Conservation (phyloP, 2,888 invertebrate genomes). For the Drymonia ruficornis region DNA sequence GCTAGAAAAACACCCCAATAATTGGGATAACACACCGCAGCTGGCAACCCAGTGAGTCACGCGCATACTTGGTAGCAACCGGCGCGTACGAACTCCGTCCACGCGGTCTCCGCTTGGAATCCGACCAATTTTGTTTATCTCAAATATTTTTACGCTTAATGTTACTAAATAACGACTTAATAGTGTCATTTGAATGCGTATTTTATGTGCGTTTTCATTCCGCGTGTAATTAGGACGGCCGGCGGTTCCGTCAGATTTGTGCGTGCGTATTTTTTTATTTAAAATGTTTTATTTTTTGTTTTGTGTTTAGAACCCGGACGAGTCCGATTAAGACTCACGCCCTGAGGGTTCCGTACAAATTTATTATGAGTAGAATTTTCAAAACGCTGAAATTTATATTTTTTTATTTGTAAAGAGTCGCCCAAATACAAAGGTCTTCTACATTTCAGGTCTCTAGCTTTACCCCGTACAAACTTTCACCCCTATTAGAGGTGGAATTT, state of each 20-base stretch:
- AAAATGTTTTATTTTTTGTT: too few relatives aligned
- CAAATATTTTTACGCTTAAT: constrained; percentile 2
- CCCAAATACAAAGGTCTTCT: too few relatives aligned
- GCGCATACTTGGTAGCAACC: neutral
- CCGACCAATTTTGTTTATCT: constrained; percentile 2
- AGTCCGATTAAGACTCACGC: too few relatives aligned
- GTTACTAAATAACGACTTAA: neutral
- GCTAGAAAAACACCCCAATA: neutral
- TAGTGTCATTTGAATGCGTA: neutral
- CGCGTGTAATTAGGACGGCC: neutral
- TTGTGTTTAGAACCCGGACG: too few relatives aligned
- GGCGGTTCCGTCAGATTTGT: neutral
- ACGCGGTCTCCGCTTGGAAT: constrained; percentile 5
- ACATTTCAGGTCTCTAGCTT: too few relatives aligned
- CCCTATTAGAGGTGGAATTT: too few relatives aligned
- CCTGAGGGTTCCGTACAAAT: too few relatives aligned
- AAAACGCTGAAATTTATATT: too few relatives aligned
- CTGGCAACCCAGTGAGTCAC: constrained; percentile 3
- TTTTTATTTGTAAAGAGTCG: too few relatives aligned
- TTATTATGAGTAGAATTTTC: too few relatives aligned
- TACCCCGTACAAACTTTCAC: too few relatives aligned
- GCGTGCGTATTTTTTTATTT: neutral
- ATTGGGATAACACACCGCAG: neutral
- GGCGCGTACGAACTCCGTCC: neutral
- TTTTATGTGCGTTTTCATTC: neutral